These are phyloP conservation scores for Gastrophryne carolinensis DNA, from an alignment of 2,797 vertebrate species.

Conservation along the genomic window DNA sequence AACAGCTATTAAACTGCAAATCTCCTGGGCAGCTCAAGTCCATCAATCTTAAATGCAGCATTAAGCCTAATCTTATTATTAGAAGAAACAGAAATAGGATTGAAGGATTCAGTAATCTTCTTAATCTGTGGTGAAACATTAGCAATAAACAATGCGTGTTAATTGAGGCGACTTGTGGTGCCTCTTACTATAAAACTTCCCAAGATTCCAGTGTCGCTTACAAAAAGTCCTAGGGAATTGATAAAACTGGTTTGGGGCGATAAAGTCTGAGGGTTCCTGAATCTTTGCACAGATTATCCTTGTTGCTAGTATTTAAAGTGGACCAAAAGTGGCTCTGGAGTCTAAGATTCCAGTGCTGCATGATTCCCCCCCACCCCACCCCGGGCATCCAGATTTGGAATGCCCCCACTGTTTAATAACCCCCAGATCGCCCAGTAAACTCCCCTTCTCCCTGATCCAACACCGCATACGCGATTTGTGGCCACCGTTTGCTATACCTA, in stretches of 20 bases:
- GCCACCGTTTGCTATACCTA: no score
- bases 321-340: no score
- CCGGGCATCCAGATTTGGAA: no score
- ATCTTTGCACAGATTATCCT: no score
- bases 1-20: neutral
- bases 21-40: conserved; percentile 14
- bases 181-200: neutral
- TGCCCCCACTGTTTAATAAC: no score
- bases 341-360: no score
- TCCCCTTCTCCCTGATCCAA: no score
- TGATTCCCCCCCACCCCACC: no score
- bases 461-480: no score
- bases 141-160: conserved; percentile 17
- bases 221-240: neutral
- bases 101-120: conserved; percentile 16
- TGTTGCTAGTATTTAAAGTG: no score
- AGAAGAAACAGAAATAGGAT: conserved; percentile 15
- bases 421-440: no score
- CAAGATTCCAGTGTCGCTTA: neutral
- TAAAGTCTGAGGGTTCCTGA: no score
- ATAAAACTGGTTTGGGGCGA: neutral
- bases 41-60: conserved; percentile 20
- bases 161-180: conserved; percentile 14
- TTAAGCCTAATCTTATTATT: conserved; percentile 31
- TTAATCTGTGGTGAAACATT: conserved; percentile 23